Base-by-base conservation (phyloP, 2,797 vertebrate species). In the Muscicapa comitata region DNA sequence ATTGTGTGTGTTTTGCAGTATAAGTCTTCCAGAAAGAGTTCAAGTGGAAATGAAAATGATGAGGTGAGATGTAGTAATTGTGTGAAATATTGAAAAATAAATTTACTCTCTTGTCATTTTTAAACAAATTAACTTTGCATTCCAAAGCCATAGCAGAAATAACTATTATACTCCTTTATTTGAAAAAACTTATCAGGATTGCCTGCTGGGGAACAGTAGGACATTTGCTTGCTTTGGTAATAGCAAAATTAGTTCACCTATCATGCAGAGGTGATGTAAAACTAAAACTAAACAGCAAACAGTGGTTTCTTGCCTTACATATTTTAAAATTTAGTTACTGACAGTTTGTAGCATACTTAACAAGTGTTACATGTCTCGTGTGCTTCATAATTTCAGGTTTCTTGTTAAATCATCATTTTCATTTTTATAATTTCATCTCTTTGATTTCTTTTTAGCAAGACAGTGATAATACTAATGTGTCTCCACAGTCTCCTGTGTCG, bases 21-120 rank as follows among this genome's bases (percentile, higher is more conserved):
- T 96, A 99, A 99, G 97, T 98, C 98, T 94, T 98, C 98, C 77
- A 98, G 99, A 82, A 99, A 99, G 97, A 99, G 96, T 97, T 99
- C 98, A 57, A 97, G 98, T 72, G 98, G 98, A 83, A 98, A 99
- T 72, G 99, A 98, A 96, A 98, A 99, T 4, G 99, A 99, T 85
- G 99, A 99, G 98, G 99, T 99, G 57, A 97, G 99, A 85, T 93
- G 54, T 9, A 35, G 66, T 35, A 47, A 45, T 53, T 40, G 24
- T 23, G n/a, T 80, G 68, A 90, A 74, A 55, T 79, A 43, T 4
- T 63, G 21, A 88, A 47, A 62, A 74, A 84, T 61, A 21, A 2
- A 16, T 61, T 55, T 81, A 28, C 77, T 93, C 3, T 9, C 37
- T 58, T 71, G 42, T 43, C 29, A 62, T 58, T 77, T 47, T 50